Conservation (phyloP, 2,797 vertebrate genomes). For the Manis crassicaudata region DNA sequence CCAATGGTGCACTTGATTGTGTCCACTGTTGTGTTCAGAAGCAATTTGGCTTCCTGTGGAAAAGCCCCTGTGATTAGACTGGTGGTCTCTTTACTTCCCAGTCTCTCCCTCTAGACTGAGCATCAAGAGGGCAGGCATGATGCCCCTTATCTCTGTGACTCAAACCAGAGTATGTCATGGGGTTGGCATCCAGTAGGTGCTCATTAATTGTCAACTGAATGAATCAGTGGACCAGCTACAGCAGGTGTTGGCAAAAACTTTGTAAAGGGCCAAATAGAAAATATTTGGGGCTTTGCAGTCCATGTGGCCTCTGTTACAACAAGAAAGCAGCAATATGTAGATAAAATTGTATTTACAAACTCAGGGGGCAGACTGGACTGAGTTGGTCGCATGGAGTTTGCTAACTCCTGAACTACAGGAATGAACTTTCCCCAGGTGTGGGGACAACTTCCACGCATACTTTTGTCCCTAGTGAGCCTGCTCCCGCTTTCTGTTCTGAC, state of each 20-base stretch:
- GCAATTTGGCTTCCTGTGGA: neutral
- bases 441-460: neutral
- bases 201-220: neutral
- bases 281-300: neutral
- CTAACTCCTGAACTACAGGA: neutral
- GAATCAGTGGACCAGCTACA: rapidly evolving
- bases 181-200: neutral
- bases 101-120: neutral
- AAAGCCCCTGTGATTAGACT: neutral
- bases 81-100: neutral
- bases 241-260: neutral
- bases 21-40: neutral
- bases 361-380: neutral
- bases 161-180: neutral
- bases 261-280: neutral
- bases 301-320: neutral
- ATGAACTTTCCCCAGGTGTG: neutral
- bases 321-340: neutral
- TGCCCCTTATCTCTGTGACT: neutral
- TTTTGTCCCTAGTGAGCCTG: neutral
- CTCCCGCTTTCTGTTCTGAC: neutral
- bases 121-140: neutral
- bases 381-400: neutral
- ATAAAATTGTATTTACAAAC: neutral
- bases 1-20: neutral